Evolutionary conservation across 2,888 invertebrate genomes (phyloP).

Genomic region (Aleiodes testaceus): DNA sequence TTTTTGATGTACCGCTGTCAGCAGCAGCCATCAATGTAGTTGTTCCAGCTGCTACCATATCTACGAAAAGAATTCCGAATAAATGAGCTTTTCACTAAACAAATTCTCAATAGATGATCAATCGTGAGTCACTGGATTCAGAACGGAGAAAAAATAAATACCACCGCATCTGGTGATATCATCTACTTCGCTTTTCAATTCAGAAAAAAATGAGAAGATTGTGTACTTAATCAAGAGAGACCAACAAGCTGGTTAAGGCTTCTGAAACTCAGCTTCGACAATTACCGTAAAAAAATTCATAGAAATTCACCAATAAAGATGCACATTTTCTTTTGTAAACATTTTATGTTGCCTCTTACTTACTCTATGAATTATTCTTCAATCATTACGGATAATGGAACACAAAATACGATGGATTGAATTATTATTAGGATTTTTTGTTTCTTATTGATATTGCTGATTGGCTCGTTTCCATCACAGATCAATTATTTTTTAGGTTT

Average conservation of each 20-base stretch:
- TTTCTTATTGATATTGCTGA: no score
- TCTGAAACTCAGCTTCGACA: not conserved
- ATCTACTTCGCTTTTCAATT: no score
- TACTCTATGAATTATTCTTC: no score
- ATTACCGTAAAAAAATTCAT: not conserved
- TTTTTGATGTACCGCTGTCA: slow-evolving; percentile 60
- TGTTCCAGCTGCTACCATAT: slow-evolving; percentile 65
- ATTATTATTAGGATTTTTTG: no score
- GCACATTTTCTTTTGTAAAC: not conserved
- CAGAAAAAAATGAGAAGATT: no score
- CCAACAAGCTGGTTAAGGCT: slow-evolving; percentile 42
- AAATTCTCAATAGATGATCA: no score
- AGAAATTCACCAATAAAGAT: not conserved
- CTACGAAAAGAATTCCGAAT: slow-evolving; percentile 45
- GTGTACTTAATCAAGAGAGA: not conserved
- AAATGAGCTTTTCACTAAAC: no score
- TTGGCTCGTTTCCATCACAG: no score
- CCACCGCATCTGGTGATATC: no score
- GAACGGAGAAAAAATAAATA: not conserved
- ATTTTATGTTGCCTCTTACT: not conserved
- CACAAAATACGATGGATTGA: no score
- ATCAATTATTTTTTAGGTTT: no score
- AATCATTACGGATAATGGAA: no score
- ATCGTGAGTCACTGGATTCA: not conserved
- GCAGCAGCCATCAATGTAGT: slow-evolving; percentile 63